Base-by-base conservation (phyloP, 2,888 invertebrate species). In the Morpho helenor region DNA sequence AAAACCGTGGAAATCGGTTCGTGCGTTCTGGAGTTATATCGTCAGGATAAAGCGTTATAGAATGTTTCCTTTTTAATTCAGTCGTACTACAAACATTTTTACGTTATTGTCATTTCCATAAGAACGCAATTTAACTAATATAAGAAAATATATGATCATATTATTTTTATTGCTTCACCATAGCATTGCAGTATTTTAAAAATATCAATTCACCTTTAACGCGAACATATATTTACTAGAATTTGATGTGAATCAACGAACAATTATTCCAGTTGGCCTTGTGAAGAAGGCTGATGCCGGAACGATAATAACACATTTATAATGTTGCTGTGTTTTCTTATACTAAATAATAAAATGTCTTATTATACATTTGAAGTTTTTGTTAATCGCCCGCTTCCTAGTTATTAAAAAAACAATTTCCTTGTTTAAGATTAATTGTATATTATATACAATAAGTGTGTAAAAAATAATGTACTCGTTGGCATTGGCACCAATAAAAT, bases 201-300 rank as follows among this genome's bases (percentile, higher is more conserved):
- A 41, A 41, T 22, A 43, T 48, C 42, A 49, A 49, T 55, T 65
- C 61, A 57, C 63, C 63, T 65, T 65, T 61, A 57, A 61, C 51
- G 53, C 47, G 55, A 54, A 53, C 52, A 49, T 55, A 56, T 56
- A 59, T 61, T 61, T 56, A 56, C 61, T 61, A 66, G 61, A 56
- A 64, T 65, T 66, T 66, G 62, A 66, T 64, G 65, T 65, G 65
- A 66, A 63, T 62, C 65, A 57, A 56, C 52, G 59, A 52, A 60
- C 62, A 61, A 65, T 62, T 63, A 66, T 62, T 56, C 66, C 62
- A 63, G 69, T 66, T 65, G 64, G 68, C 69, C 69, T 70, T 69
- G 66, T 61, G 66, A 61, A 62, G 67, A 65, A 69, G 66, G 66
- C 66, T 66, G 66, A 61, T 64, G 63, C 55, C 56, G 64, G 62